Base-by-base conservation (phyloP, 2,797 vertebrate species). In the Pangasius krempfi region DNA sequence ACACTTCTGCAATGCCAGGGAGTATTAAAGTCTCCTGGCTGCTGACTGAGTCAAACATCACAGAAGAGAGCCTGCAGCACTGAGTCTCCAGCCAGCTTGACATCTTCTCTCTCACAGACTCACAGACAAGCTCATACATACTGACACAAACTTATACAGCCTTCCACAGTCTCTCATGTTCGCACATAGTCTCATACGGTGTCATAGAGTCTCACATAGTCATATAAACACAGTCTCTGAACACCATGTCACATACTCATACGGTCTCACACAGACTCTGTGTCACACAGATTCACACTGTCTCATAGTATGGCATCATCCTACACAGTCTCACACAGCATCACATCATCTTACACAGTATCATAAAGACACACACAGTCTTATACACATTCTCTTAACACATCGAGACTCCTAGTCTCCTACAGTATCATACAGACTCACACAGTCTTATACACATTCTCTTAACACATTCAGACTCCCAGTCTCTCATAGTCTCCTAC, bases 41-140 rank as follows among this genome's bases (percentile, higher is more conserved):
- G 86, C 91, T 92, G 91, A 92, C 90, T 87, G 91, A 92, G 90
- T 88, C 90, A 90, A 90, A 90, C 90, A 90, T 92, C 86, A 92
- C 89, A 91, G 82, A 81, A 83, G 80, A 88, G 86, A 89, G 90
- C 89, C 90, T 58, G 81, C 62, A 89, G 91, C 91, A 73, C 84
- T 88, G 79, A 56, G 84, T 88, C 89, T 80, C 86, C 81, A 85
- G 89, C 89, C 82, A 89, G 86, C 90, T 52, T 88, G 88, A 83
- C 82, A 76, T 84, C 87, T 90, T 62, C 37, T 83, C 25, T 87
- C 64, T 37, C 64, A 56, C 1, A 90, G 68, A 47, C 12, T 52
- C 68, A 50, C 30, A 76, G n/a, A 75, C 47, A 40, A 44, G 33
- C 75, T 82, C 78, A 86, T 75, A 7, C 22, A 44, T 47, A 47